These are phyloP conservation scores for Heteropelma amictum DNA, from an alignment of 2,888 invertebrate species.

Conservation along the genomic window DNA sequence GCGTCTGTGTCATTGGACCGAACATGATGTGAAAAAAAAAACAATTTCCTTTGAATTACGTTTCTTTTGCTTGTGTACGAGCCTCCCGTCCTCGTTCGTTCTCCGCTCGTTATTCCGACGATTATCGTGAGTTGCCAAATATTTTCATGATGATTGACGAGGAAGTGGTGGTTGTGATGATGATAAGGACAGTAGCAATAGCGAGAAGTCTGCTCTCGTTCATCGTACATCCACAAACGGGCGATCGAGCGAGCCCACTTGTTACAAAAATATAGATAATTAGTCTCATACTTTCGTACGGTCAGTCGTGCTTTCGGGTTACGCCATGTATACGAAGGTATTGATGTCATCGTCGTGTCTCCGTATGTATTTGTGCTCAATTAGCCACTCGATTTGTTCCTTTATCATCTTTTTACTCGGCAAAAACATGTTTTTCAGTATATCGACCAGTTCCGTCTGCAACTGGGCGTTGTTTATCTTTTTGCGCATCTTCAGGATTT, in stretches of 20 bases:
- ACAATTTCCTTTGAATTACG: too few species aligned
- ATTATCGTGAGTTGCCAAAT: too few species aligned
- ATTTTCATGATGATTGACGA: too few species aligned
- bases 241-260: conserved; percentile 51
- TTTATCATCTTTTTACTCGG: conserved; percentile 99
- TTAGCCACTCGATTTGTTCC: conserved; percentile 99
- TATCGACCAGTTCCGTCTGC: conserved; percentile 98
- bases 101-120: too few species aligned
- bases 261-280: conserved; percentile 72
- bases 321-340: conserved; percentile 98
- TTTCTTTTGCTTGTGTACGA: too few species aligned
- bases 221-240: conserved; percentile 24
- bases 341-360: conserved; percentile 98
- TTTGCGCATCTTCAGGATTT: conserved; percentile 99
- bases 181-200: too few species aligned
- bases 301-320: conserved; percentile 69
- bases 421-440: conserved; percentile 99
- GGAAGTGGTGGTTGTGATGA: too few species aligned
- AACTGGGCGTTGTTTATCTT: conserved; percentile 95
- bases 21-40: too few species aligned
- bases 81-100: too few species aligned
- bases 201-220: too few species aligned
- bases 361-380: conserved; percentile 98
- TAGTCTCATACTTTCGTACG: conserved; percentile 62
- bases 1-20: too few species aligned